These are phyloP conservation scores for Panagrolaimus sp. DNA, from an alignment of 1,140 invertebrate genomes.

Conservation along the genomic window DNA sequence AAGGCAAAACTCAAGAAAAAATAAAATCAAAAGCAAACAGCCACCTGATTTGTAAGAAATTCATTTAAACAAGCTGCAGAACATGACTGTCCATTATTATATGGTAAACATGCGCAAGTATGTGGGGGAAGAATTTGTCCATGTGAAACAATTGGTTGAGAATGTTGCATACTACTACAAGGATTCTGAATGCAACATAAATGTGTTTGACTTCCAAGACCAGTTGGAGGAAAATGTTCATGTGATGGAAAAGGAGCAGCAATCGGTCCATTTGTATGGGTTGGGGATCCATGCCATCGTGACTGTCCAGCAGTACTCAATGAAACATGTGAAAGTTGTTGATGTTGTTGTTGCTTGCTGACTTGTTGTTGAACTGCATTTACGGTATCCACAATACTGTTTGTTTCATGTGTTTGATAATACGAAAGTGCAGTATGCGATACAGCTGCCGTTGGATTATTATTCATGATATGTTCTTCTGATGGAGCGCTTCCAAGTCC, in stretches of 20 bases:
- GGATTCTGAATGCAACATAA: background rate
- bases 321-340: background rate
- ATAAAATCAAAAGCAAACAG: slow-evolving; percentile 1
- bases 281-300: too few relatives aligned
- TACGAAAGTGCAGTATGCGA: background rate
- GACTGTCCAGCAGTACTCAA: background rate
- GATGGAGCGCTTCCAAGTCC: background rate
- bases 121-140: background rate
- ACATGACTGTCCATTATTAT: background rate
- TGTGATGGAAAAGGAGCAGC: background rate
- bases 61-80: background rate
- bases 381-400: background rate
- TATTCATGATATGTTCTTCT: background rate
- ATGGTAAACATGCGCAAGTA: background rate
- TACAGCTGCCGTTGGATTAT: background rate
- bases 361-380: background rate
- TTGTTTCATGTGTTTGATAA: background rate
- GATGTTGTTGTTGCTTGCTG: background rate
- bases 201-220: background rate
- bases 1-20: too few relatives aligned
- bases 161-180: too few relatives aligned
- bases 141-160: background rate
- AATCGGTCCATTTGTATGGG: background rate
- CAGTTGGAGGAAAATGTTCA: background rate
- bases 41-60: background rate